A percentile compares a stretch with the other conserved stretches of the same genome.
phyloP scores from a whole-genome alignment of 2,888 invertebrate species.

The Rugalucina vietnamica region DNA sequence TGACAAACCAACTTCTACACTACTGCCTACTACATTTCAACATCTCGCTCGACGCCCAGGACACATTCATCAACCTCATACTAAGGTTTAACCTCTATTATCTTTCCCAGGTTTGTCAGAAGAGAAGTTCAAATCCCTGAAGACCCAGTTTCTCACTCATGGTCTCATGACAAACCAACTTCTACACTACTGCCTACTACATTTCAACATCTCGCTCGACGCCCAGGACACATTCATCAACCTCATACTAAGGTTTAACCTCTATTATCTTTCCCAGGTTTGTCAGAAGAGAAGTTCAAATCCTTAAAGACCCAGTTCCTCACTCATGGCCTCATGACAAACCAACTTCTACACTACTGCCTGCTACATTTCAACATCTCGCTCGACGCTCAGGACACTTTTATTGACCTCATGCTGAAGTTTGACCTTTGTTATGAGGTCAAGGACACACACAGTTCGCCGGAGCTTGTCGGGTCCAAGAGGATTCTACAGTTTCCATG shows the following conservation, averaged over 20 bases:
- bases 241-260: conserved; percentile 78
- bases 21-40: conserved; percentile 75
- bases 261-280: conserved; percentile 34
- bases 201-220: conserved; percentile 71
- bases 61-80: conserved; percentile 77
- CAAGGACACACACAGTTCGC: conserved; percentile 59
- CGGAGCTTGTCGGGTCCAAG: conserved; percentile 65
- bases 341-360: conserved; percentile 73
- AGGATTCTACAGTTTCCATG: conserved; percentile 78
- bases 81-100: conserved; percentile 73
- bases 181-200: conserved; percentile 73
- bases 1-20: conserved; percentile 75
- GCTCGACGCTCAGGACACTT: conserved; percentile 72
- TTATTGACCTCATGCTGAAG: conserved; percentile 77
- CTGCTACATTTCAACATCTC: conserved; percentile 74
- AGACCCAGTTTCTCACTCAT: conserved; percentile 71
- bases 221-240: conserved; percentile 75
- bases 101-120: conserved; percentile 50
- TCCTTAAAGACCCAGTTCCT: conserved; percentile 74
- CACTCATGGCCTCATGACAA: conserved; percentile 73
- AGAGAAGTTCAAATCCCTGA: conserved; percentile 68
- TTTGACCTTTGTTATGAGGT: conserved; percentile 80
- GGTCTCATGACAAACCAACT: conserved; percentile 77
- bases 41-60: conserved; percentile 70
- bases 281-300: conserved; percentile 64